Base-by-base conservation (phyloP, 1,140 invertebrate genomes). In the Papilio polyxenes region DNA sequence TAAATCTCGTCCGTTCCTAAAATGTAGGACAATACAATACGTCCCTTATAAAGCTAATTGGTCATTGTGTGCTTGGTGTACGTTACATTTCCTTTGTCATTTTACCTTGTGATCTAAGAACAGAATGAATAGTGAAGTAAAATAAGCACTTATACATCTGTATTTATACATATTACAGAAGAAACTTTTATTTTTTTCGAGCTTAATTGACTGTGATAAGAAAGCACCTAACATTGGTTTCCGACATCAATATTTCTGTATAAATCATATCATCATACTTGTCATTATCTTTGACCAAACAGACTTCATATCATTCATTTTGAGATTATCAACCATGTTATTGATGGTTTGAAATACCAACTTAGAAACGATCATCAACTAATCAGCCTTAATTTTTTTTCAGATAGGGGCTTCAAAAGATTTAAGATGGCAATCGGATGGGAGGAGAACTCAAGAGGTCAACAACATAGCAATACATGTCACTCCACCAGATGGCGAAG, bases 391-490 rank as follows among this genome's bases (percentile, higher is more conserved):
- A 4, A 44, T 44, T 3, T 80, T 23, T 80, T 92, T 91, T 65
- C 91, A 94, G 93, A 93, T 94, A 91, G 92, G 92, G 85, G 90
- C 89, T 77, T 76, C 91, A 89, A 84, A 85, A 69, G 89, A 92
- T 23, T 23, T 87, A 80, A 80, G 81, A 92, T 93, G 92, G 91
- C 86, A 88, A 84, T 77, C 84, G 83, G 83, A 77, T 83, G 87
- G 85, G 20, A 83, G 82, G 65, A 87, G 84, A 86, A 83, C 40
- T 78, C 86, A 79, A 87, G 86, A 89, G 81, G 87, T 83, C 85
- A 91, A 87, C 89, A 93, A 91, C 87, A 93, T 93, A 84, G 89
- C 91, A 78, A 94, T 94, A 85, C 92, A 94, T 81, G 92, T 94
- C 84, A 93, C 91, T 87, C 91, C 93, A 87, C 91, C 92, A 23